Base-by-base conservation (phyloP, 2,888 invertebrate species). In the Oligia strigilis region DNA sequence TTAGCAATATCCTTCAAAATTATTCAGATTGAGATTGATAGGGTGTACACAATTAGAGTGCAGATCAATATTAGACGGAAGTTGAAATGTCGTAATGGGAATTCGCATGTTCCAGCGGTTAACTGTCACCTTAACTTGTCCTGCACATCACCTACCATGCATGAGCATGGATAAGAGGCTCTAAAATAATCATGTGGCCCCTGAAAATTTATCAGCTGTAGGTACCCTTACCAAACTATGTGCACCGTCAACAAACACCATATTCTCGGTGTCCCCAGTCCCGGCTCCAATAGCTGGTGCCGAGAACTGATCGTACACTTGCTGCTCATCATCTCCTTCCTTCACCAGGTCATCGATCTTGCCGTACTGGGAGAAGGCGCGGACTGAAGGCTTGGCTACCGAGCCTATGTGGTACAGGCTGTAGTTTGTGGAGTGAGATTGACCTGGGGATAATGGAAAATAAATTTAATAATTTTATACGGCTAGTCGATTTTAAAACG, bases 231-330 rank as follows among this genome's bases (percentile, higher is more conserved):
- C 98, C 97, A 98, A 96, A 83, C 98, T 98, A 96, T 99, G 99
- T 93, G 98, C 98, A 85, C 98, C 98, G 95, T 99, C 99, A 80
- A 99, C 98, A 94, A 99, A 98, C 93, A 99, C 98, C 94, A 98
- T 98, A n/a, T 98, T 98, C 92, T 98, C 98, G 1, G 98, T 98
- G 80, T 97, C 97, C 0, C 99, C 99, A 60, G 97, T 97, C 0
- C 99, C 99, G 49, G 95, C 93, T 0, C 96, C 94, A 46, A 99
- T 97, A 2, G 99, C 98, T 64, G 98, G 98, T 11, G 98, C 98
- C 82, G 98, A 98, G 96, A 99, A 99, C 94, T 98, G 98, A 93
- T 99, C 99, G 91, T 98, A 98, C 70, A 99, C 98, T 88, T 98
- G 98, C 52, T 93, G 90, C 0, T 98, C 98, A 86, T 98, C 98